phyloP scores from a whole-genome alignment of 2,888 invertebrate genomes.

The Lasioglossum calceatum region DNA sequence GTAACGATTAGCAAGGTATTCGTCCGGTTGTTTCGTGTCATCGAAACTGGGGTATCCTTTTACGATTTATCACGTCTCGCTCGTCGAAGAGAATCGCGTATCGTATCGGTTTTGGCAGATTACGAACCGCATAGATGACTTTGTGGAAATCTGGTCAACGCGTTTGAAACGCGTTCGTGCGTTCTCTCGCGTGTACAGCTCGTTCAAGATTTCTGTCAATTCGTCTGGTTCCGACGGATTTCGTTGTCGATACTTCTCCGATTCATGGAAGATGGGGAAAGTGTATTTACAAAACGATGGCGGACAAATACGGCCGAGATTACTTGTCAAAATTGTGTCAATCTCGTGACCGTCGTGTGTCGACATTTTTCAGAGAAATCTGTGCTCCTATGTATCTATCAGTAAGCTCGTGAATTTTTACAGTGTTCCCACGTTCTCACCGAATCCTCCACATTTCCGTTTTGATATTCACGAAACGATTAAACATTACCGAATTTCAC shows the following conservation, averaged over 20 bases:
- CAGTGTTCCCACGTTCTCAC: background rate
- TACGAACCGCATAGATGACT: constrained; percentile 37
- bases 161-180: background rate
- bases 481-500: background rate
- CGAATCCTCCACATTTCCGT: background rate
- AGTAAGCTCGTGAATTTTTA: background rate
- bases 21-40: background rate
- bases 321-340: constrained; percentile 80
- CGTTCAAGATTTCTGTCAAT: background rate
- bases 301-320: constrained; percentile 66
- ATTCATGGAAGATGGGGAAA: constrained; percentile 51
- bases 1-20: background rate
- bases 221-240: background rate
- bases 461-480: background rate
- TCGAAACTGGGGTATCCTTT: background rate
- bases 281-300: constrained; percentile 67
- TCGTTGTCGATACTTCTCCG: constrained; percentile 8
- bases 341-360: constrained; percentile 58
- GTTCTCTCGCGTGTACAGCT: background rate
- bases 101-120: constrained; percentile 43
- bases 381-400: background rate
- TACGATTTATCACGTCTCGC: constrained; percentile 8
- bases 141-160: constrained; percentile 32
- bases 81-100: constrained; percentile 19
- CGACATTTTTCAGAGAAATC: constrained; percentile 66